Percentiles rank a stretch among this genome's conserved stretches.
Evolutionary conservation across 2,888 invertebrate species (phyloP).

Genomic region (Leucoma salicis): DNA sequence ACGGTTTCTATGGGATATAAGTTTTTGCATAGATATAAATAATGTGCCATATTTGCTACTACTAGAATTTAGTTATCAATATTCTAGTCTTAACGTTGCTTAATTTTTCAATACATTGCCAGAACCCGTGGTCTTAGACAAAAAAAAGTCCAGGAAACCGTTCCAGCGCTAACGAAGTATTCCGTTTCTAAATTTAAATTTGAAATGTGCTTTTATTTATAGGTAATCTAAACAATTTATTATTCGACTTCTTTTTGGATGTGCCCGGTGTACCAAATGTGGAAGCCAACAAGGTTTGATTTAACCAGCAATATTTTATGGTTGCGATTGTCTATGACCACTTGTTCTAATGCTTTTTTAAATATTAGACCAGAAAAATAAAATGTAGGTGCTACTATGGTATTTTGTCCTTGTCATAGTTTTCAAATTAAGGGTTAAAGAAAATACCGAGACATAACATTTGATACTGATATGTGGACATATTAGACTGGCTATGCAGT

Average conservation of each 20-base stretch:
- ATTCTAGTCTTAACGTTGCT: not conserved
- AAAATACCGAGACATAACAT: too few species aligned
- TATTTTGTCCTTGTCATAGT: too few species aligned
- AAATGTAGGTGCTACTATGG: not conserved
- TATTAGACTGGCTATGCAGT: too few species aligned
- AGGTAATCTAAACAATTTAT: slow-evolving; percentile 84
- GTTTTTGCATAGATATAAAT: too few species aligned
- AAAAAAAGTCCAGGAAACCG: slow-evolving; percentile 21
- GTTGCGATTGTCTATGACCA: slow-evolving; percentile 39
- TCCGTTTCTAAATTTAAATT: slow-evolving; percentile 29
- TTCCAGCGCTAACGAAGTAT: slow-evolving; percentile 17
- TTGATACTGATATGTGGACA: too few species aligned
- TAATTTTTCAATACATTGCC: not conserved
- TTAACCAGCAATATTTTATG: slow-evolving; percentile 15
- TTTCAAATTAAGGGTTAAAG: too few species aligned
- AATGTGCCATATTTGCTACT: too few species aligned
- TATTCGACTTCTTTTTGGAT: slow-evolving; percentile 95
- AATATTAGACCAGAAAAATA: not conserved
- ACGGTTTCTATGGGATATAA: too few species aligned
- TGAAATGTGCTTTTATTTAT: slow-evolving; percentile 60
- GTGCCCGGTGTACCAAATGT: slow-evolving; percentile 43
- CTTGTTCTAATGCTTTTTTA: slow-evolving; percentile 29
- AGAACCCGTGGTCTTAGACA: slow-evolving; percentile 32
- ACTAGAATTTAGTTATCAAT: not conserved
- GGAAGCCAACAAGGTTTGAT: slow-evolving; percentile 58